A percentile compares a stretch with the other conserved stretches of the same genome.
Evolutionary conservation across 37 sponge, comb jelly and placozoan species (phyloP).

Genomic region (Spongilla lacustris): DNA sequence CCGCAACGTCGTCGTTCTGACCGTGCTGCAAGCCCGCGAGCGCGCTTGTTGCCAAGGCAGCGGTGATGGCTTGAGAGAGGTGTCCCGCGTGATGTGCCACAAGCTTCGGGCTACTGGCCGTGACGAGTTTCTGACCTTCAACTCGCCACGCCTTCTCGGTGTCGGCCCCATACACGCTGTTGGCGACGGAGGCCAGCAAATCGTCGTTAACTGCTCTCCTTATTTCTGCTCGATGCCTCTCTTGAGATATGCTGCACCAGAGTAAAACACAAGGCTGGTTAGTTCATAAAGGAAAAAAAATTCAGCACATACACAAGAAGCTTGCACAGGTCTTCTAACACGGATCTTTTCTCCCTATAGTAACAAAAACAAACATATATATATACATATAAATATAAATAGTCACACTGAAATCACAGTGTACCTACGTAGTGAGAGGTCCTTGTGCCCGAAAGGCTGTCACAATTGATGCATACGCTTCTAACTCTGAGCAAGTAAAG

Average conservation of each 20-base stretch:
- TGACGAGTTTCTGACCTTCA: conserved; percentile 48
- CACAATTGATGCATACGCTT: conserved; percentile 72
- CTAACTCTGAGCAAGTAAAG: conserved; percentile 38
- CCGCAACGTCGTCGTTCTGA: not conserved
- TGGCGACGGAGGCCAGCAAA: conserved; percentile 56
- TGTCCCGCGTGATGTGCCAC: conserved; percentile 13
- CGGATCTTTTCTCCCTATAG: conserved; percentile 48
- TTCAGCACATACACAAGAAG: conserved; percentile 39
- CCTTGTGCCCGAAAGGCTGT: conserved; percentile 80
- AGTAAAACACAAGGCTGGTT: not conserved
- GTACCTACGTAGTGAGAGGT: conserved; percentile 47
- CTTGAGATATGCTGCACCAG: conserved; percentile 65
- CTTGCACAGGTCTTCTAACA: conserved; percentile 44
- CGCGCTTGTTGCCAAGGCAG: conserved; percentile 11
- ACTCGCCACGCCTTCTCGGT: conserved; percentile 42
- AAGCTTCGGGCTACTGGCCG: conserved; percentile 30
- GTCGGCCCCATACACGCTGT: conserved; percentile 28
- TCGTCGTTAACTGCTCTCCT: conserved; percentile 89
- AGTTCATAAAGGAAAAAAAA: not conserved
- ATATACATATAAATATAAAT: no score
- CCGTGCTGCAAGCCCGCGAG: not conserved
- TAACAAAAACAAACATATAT: not conserved
- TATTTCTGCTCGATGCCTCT: conserved; percentile 84
- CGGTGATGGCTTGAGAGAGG: conserved; percentile 33
- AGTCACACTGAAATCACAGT: not conserved